phyloP scores from a whole-genome alignment of 2,113 vertebrate species.

The Catharus minimus region DNA sequence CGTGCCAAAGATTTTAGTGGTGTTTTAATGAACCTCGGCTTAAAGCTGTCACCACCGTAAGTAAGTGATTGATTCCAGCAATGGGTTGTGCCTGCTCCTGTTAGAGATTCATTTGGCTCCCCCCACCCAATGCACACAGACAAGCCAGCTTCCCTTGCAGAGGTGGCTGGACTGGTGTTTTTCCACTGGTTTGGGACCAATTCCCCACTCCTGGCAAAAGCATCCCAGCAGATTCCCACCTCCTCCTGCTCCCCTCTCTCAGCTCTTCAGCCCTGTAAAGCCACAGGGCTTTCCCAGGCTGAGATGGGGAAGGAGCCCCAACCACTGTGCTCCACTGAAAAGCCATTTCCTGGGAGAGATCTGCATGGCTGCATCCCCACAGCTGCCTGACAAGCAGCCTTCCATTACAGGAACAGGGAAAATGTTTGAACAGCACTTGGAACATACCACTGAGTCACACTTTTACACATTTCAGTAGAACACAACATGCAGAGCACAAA shows the following conservation, averaged over 20 bases:
- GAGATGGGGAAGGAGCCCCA: neutral
- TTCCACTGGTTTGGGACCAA: fast-evolving
- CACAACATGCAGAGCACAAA: neutral
- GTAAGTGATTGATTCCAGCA: neutral
- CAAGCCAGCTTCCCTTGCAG: neutral
- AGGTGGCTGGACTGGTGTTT: fast-evolving
- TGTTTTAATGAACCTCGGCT: constrained; percentile 19
- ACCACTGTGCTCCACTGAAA: neutral
- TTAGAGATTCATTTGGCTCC: neutral
- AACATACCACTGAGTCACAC: fast-evolving
- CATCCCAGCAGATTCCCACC: neutral
- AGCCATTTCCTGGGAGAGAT: neutral
- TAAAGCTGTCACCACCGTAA: constrained; percentile 15
- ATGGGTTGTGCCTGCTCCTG: neutral
- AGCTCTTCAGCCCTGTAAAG: neutral
- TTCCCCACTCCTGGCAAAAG: neutral
- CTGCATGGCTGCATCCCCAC: neutral
- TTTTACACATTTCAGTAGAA: neutral
- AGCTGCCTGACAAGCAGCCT: neutral
- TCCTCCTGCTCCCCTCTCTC: neutral
- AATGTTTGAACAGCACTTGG: neutral
- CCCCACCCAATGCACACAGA: neutral
- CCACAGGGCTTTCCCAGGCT: neutral
- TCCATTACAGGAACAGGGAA: neutral
- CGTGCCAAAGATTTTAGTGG: neutral